Evolutionary conservation across 2,113 vertebrate genomes (phyloP).

Genomic region (Zingel zingel): DNA sequence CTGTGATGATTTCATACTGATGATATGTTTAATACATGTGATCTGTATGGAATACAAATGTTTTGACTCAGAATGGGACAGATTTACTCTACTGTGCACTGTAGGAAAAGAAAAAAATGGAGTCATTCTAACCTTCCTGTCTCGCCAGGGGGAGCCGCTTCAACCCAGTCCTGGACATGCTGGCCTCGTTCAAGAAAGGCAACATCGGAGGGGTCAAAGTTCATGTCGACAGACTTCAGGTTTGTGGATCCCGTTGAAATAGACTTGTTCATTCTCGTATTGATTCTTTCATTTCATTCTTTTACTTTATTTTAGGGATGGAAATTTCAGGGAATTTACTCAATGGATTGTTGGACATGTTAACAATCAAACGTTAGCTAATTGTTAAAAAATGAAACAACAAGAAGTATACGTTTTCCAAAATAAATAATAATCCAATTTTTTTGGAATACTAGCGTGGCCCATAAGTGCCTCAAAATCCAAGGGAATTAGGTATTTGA

Average conservation of each 20-base stretch:
- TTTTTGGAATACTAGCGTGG: neutral
- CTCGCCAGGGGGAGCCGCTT: conserved; percentile 93
- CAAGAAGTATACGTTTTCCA: neutral
- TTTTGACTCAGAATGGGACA: neutral
- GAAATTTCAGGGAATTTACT: neutral
- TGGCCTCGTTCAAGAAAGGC: conserved; percentile 96
- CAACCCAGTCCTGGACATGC: conserved; percentile 96
- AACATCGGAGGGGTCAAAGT: conserved; percentile 95
- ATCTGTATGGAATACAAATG: neutral
- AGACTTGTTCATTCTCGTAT: neutral
- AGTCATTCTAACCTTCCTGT: neutral
- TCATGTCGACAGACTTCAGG: conserved; percentile 97
- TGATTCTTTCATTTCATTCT: neutral
- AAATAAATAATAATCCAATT: neutral
- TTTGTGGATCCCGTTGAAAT: conserved; percentile 55
- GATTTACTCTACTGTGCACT: neutral
- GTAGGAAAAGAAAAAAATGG: neutral
- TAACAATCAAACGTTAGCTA: neutral
- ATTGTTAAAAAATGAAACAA: neutral
- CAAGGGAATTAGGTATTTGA: neutral
- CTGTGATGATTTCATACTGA: neutral
- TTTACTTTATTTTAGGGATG: neutral
- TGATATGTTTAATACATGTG: neutral
- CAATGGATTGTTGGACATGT: neutral
- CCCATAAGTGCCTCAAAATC: neutral